Percentiles rank a stretch among this genome's conserved stretches.
These are phyloP conservation scores for Circaetus gallicus DNA, from an alignment of 2,113 vertebrate species.

Conservation along the genomic window DNA sequence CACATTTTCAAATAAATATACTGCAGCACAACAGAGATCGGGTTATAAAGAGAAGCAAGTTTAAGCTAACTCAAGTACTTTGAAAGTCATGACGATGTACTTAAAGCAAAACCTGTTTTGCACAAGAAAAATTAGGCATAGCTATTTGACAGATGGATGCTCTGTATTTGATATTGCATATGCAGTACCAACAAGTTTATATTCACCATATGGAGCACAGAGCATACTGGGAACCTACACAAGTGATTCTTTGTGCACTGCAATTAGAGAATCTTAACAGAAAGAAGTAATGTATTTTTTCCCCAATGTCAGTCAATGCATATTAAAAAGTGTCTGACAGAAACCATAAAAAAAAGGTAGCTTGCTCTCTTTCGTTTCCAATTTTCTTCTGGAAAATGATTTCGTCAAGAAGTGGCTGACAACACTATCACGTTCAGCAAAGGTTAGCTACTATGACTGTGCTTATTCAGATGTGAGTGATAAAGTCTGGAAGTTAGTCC, in stretches of 20 bases:
- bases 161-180: constrained; percentile 20
- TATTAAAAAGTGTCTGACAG: not conserved
- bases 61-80: constrained; percentile 22
- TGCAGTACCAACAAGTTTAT: constrained; percentile 40
- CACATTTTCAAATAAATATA: constrained; percentile 39
- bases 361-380: not conserved
- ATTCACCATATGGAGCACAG: constrained; percentile 4
- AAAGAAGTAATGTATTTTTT: not conserved
- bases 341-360: not conserved
- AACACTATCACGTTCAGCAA: not conserved
- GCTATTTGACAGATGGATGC: constrained; percentile 21
- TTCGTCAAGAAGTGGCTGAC: constrained; percentile 9
- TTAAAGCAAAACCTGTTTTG: constrained; percentile 23
- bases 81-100: constrained; percentile 7
- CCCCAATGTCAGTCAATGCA: not conserved
- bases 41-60: not conserved
- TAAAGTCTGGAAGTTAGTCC: constrained; percentile 54
- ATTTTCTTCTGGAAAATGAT: constrained; percentile 31
- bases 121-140: not conserved
- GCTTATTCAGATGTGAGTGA: constrained; percentile 3
- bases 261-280: not conserved
- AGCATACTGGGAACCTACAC: not conserved
- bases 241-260: constrained; percentile 3
- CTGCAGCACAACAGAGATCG: not conserved
- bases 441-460: constrained; percentile 7